These are phyloP conservation scores for Myrmecophaga tridactyla DNA, from an alignment of 2,113 vertebrate species.

Conservation along the genomic window DNA sequence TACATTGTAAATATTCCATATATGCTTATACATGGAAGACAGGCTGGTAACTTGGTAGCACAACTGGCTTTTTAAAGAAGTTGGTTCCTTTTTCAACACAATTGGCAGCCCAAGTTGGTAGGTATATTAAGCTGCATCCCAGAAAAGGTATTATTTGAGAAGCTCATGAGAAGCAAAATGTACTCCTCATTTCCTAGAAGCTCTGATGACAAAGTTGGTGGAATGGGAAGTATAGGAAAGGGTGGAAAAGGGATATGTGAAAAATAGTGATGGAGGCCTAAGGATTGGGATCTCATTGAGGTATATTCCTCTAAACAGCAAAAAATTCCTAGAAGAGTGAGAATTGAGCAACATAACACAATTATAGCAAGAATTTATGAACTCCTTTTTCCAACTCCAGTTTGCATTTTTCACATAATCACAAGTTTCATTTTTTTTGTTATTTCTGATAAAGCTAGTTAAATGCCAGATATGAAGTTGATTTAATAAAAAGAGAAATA, in stretches of 20 bases:
- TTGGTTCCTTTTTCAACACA: conserved; percentile 5
- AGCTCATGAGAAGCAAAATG: background rate
- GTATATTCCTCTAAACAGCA: background rate
- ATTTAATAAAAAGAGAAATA: background rate
- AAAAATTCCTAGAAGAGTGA: background rate
- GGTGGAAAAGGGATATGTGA: background rate
- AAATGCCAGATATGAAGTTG: background rate
- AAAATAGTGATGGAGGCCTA: conserved; percentile 13
- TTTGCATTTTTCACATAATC: background rate
- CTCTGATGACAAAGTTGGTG: background rate
- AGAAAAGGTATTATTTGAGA: background rate
- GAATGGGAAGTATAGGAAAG: background rate
- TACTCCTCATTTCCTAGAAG: conserved; percentile 21
- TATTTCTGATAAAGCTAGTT: background rate
- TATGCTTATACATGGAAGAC: background rate
- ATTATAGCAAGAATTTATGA: background rate
- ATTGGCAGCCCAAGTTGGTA: background rate
- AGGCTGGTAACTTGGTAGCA: background rate
- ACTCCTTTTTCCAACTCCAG: background rate
- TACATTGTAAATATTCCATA: background rate
- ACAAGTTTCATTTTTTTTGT: background rate
- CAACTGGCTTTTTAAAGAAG: background rate
- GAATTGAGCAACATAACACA: background rate
- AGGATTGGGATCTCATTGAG: background rate
- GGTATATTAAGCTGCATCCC: background rate